These are phyloP conservation scores for Apolygus lucorum DNA, from an alignment of 1,140 invertebrate genomes.

Conservation along the genomic window DNA sequence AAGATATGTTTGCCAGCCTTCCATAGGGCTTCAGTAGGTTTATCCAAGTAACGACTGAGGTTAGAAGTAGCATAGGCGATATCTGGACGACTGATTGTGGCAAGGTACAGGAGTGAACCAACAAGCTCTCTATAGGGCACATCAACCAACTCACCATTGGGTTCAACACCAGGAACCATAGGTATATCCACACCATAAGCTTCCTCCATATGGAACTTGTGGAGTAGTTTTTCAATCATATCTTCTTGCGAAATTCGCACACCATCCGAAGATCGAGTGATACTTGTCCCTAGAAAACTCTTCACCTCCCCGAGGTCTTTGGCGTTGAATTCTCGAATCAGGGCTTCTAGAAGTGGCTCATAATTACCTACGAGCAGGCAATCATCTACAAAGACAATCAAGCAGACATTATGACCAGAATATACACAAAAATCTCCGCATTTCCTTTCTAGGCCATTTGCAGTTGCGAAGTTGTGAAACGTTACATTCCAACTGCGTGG, in stretches of 20 bases:
- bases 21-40: neutral
- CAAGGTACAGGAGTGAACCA: neutral
- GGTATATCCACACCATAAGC: neutral
- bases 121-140: neutral
- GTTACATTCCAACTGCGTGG: neutral
- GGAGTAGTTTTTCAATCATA: neutral
- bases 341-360: neutral
- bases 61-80: neutral
- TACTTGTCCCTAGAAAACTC: neutral
- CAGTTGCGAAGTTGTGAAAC: neutral
- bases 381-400: neutral
- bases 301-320: neutral
- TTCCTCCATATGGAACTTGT: constrained; percentile 1
- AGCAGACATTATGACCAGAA: neutral
- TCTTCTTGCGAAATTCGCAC: neutral
- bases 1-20: neutral
- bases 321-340: neutral
- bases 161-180: neutral
- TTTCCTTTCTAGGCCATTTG: neutral
- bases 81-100: neutral
- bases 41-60: neutral
- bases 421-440: neutral
- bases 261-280: neutral
- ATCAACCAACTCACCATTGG: neutral
- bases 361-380: neutral